Evolutionary conservation across 2,888 invertebrate species (phyloP), one percentile per base, ranked within the genome.

Genomic region (Drosophila kuntzei): DNA sequence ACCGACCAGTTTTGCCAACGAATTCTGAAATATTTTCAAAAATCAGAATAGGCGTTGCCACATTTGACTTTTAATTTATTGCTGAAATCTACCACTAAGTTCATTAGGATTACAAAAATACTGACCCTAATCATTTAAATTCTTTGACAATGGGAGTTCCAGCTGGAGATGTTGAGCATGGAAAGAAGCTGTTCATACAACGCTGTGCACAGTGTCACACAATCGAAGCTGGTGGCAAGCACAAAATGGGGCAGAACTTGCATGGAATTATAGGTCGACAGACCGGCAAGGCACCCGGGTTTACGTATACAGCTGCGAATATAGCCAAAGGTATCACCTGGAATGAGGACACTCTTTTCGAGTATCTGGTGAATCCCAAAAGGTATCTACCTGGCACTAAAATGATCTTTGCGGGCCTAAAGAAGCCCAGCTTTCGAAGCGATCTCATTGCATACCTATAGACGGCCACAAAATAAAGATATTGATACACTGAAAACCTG

Each of bases 361-460:
- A 96, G 89, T 99, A 99, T 93, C 94, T 99, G 89, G 98, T 98
- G 92, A 99, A 99, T 92, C 99, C 99, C 72, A 99, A 99, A 94
- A 99, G 99, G 93, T 99, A 98, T 94, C 99, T 99, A 94, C 99
- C 99, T 63, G 99, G 99, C 81, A 99, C 99, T 72, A 99, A 99
- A 93, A 99, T 99, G 99, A 96, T 99, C 91, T 99, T 99, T 90
- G 99, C 99, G 76, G 99, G 99, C 74, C 93, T 99, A 90, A 99
- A 99, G 94, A 99, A 99, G 93, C 95, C 96, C 32, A 95, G 96
- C 65, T 99, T 99, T 82, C 95, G 99, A 70, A 97, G 94, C 12
- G 98, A 99, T 93, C 95, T 99, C 59, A 99, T 99, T 89, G 97
- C 98, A 22, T 99, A 98, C 93, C 93, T 99, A 86, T 96, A 97